A percentile compares a stretch with the other conserved stretches of the same genome.
Conservation (phyloP, 2,888 invertebrate species). For the Lasioglossum pauxillum region DNA sequence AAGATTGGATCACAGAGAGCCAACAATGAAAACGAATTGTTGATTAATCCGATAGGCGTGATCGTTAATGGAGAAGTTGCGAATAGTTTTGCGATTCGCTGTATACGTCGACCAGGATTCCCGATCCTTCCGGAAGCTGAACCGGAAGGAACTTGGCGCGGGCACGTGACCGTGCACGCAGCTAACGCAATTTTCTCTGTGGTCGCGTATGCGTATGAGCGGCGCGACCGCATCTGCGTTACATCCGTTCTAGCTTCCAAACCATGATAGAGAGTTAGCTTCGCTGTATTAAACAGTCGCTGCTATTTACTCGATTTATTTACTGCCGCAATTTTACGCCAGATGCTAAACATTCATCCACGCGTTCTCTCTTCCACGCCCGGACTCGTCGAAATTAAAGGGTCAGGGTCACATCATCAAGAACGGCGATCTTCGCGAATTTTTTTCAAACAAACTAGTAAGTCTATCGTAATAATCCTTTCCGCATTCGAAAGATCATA, state of each 20-base stretch:
- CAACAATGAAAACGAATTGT: neutral
- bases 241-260: slow-evolving; percentile 38
- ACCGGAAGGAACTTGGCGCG: slow-evolving; percentile 19
- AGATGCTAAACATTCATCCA: neutral
- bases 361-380: neutral
- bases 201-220: slow-evolving; percentile 5
- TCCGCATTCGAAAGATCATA: neutral
- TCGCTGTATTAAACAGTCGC: slow-evolving; percentile 1
- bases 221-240: slow-evolving; percentile 32
- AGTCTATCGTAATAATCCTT: neutral
- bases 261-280: slow-evolving; percentile 24
- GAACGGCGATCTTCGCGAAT: neutral
- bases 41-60: neutral
- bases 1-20: neutral
- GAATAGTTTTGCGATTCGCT: neutral
- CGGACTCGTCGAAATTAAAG: neutral
- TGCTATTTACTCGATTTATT: slow-evolving; percentile 35
- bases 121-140: slow-evolving; percentile 7
- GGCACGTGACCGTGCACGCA: neutral
- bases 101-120: neutral
- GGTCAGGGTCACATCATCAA: neutral
- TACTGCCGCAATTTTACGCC: slow-evolving; percentile 15
- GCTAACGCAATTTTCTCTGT: slow-evolving; percentile 11
- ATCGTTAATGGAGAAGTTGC: neutral
- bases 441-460: neutral